Base-by-base conservation (phyloP, 2,888 invertebrate genomes). In the Yponomeuta sedellus region DNA sequence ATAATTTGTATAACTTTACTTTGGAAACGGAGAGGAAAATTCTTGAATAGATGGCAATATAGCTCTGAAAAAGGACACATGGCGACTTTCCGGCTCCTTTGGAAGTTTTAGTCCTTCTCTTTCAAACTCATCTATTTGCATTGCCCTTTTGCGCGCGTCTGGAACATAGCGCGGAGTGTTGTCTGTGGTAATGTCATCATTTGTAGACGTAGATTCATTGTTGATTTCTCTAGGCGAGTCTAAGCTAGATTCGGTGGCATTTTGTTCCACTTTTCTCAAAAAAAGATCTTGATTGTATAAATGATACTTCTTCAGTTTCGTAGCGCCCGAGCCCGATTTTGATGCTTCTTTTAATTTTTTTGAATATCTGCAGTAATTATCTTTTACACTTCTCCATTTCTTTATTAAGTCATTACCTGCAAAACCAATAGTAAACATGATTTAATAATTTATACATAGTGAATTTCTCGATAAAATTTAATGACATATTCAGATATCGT, bases 1-100 rank as follows among this genome's bases (percentile, higher is more conserved):
- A 74, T 74, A 68, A 71, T 72, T 72, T 73, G 71, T 68, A 71
- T 61, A 5, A 74, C 71, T 71, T 68, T 73, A 70, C 70, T 71
- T 70, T 71, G 71, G 67, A 71, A 71, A 66, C 67, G 59, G 61
- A 71, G 68, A 70, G 58, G 70, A 65, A 67, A 72, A 71, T 8
- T 69, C 69, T 68, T 70, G 64, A 3, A 72, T 64, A 2, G 70
- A 71, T 70, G 70, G 71, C 70, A 72, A 69, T 66, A 71, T 72
- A 68, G 10, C 70, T 67, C n/a, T 73, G 20, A 66, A 72, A 68
- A 73, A 70, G 12, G 66, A 68, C 68, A 70, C 64, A 64, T 69
- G 69, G 66, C 64, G 68, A 71, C 71, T 70, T 71, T 72, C 73
- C 61, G 69, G 70, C 70, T 70, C 72, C 69, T 73, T 70, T 66